These are phyloP conservation scores for Zeus faber DNA, from an alignment of 2,113 vertebrate genomes.

Conservation along the genomic window DNA sequence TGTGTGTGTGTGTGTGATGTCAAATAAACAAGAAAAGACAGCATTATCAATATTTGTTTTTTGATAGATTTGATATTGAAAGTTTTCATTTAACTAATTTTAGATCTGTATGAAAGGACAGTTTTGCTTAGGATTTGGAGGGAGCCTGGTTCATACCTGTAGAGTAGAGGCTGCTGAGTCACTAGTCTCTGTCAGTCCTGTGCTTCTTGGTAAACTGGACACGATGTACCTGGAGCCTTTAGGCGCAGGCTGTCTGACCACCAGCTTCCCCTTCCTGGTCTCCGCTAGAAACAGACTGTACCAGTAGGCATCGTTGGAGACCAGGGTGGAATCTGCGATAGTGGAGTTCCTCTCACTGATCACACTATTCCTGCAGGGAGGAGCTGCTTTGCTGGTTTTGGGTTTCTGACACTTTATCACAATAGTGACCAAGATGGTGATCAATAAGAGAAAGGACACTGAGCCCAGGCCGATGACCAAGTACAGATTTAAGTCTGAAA, in stretches of 20 bases:
- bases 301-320: slow-evolving; percentile 71
- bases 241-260: slow-evolving; percentile 65
- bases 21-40: too few relatives aligned
- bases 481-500: slow-evolving; percentile 65
- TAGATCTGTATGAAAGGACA: too few relatives aligned
- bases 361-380: slow-evolving; percentile 65
- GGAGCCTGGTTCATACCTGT: slow-evolving; percentile 63
- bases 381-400: slow-evolving; percentile 49
- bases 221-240: slow-evolving; percentile 69
- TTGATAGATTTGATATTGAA: too few relatives aligned
- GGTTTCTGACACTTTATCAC: slow-evolving; percentile 67
- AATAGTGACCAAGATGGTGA: slow-evolving; percentile 72
- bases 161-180: slow-evolving; percentile 61
- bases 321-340: slow-evolving; percentile 67
- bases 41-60: too few relatives aligned
- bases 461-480: slow-evolving; percentile 74
- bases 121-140: too few relatives aligned
- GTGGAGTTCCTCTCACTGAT: slow-evolving; percentile 69
- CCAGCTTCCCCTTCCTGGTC: slow-evolving; percentile 67
- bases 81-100: too few relatives aligned
- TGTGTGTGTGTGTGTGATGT: too few relatives aligned
- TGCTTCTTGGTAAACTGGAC: slow-evolving; percentile 65
- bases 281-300: slow-evolving; percentile 70
- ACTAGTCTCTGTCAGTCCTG: slow-evolving; percentile 57
- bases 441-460: slow-evolving; percentile 73